phyloP scores from a whole-genome alignment of 2,113 vertebrate genomes.

The Siniperca chuatsi region DNA sequence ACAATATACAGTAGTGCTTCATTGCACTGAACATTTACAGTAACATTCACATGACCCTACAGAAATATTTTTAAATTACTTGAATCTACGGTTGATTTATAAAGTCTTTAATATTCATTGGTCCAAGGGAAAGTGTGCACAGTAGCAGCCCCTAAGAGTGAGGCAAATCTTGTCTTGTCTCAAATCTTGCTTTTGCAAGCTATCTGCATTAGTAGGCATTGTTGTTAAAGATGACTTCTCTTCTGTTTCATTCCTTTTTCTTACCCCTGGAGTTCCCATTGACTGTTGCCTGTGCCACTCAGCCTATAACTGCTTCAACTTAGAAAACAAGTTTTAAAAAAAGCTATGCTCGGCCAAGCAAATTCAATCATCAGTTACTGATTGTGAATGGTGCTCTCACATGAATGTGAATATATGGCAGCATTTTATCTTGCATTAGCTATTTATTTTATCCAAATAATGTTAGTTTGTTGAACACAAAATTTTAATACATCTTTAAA shows the following conservation, averaged over 20 bases:
- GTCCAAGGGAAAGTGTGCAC: background rate
- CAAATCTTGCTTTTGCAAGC: conserved; percentile 17
- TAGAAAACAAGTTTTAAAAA: background rate
- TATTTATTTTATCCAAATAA: conserved; percentile 6
- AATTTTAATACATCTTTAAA: background rate
- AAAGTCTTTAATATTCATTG: background rate
- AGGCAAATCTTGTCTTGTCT: no score
- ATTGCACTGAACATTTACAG: background rate
- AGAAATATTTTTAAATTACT: no score
- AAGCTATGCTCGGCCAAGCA: background rate
- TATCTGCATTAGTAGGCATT: background rate
- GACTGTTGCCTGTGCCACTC: background rate
- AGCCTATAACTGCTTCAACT: background rate
- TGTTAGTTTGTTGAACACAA: background rate
- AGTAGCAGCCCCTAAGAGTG: background rate
- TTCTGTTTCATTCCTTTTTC: background rate
- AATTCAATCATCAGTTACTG: background rate
- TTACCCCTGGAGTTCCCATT: background rate
- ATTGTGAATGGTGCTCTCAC: background rate
- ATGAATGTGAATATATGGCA: background rate
- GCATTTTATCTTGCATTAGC: background rate
- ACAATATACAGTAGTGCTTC: background rate
- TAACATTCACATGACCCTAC: background rate
- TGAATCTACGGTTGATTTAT: background rate
- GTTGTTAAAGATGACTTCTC: conserved; percentile 19